Evolutionary conservation across 2,888 invertebrate species (phyloP), one percentile per base, ranked within the genome.

Genomic region (Rotaria magnacalcarata): DNA sequence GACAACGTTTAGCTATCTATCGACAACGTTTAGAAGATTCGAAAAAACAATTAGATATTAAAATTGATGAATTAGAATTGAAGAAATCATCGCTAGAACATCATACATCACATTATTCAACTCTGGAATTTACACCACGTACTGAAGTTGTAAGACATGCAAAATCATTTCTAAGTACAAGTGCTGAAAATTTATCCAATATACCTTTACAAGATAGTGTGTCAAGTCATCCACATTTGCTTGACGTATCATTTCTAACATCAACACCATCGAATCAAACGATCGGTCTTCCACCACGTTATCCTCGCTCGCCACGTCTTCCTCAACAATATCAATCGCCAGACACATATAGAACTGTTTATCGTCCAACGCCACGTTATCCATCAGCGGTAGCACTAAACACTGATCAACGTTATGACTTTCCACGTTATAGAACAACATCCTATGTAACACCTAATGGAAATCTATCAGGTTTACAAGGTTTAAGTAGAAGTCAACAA

Each of bases 1-100:
- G 80, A 4, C 80, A 80, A 47, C 80, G 80, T 47, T 47, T 80
- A 80, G 80, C 80, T 47, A 19, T 80, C n/a, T 80, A 80, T 80
- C 80, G 80, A n/a, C 24, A 80, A 80, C 80, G 80, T 80, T 80
- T 80, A 80, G 80, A 80, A 80, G 80, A 80, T 80, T 80, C 80
- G 1, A 80, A 80, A 80, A 43, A 47, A 47, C 80, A 80, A 80
- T 24, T 80, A 10, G 80, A 80, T 47, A 47, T 47, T 8, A 80
- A 47, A 80, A 80, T 80, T 5, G 80, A 80, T 80, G 80, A 80
- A 80, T 80, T 80, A 80, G 80, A 80, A 47, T 24, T 47, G 16
- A 47, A 80, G n/a, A 80, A 47, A 47, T 80, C 47, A 14, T 24
- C 47, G 11, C 21, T 80, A 5, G 24, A 34, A 80, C 47, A 80